Conservation (phyloP, 2,113 vertebrate genomes). For the Morone chrysops region DNA sequence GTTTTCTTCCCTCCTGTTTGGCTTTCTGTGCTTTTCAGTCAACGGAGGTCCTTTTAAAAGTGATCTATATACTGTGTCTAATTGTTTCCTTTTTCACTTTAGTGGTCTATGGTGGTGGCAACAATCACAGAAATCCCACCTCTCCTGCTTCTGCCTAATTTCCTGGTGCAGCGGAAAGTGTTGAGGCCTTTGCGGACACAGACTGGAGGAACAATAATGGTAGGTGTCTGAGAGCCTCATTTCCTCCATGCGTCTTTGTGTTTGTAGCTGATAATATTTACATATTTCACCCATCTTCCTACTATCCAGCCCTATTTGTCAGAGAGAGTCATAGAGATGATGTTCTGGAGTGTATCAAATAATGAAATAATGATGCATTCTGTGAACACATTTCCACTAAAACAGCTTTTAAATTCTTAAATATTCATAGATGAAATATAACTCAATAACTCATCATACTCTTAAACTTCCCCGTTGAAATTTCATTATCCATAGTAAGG, state of each 20-base stretch:
- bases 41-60: not conserved
- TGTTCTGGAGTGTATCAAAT: not conserved
- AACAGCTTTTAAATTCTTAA: not conserved
- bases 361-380: not conserved
- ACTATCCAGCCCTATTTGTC: not conserved
- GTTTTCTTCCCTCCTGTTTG: not conserved
- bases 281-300: not conserved
- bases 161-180: slow-evolving; percentile 94
- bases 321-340: not conserved
- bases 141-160: slow-evolving; percentile 93
- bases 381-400: not conserved
- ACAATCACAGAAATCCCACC: slow-evolving; percentile 97
- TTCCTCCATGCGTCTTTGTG: not conserved
- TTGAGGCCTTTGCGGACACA: slow-evolving; percentile 92
- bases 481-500: not conserved
- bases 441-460: not conserved
- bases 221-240: slow-evolving; percentile 72
- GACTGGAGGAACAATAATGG: slow-evolving; percentile 98
- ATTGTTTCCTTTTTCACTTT: slow-evolving; percentile 24
- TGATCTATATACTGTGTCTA: not conserved
- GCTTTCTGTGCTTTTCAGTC: not conserved
- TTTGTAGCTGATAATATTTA: not conserved
- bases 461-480: not conserved
- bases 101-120: slow-evolving; percentile 97
- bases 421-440: not conserved